Percentiles rank a stretch among this genome's conserved stretches.
Evolutionary conservation across 2,797 vertebrate genomes (phyloP).

Genomic region (Eremophila alpestris): DNA sequence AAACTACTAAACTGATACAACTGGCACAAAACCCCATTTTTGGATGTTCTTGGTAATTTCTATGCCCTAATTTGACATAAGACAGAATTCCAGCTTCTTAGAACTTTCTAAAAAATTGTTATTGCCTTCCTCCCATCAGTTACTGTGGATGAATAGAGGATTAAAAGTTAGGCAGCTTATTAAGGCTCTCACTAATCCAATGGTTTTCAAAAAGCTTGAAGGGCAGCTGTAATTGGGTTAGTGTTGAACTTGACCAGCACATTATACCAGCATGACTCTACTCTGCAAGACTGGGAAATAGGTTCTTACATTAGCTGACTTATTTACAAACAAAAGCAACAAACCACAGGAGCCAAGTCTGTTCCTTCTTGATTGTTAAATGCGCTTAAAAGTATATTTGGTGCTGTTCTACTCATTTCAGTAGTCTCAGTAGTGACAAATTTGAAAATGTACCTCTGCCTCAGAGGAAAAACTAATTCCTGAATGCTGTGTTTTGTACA

Average conservation of each 20-base stretch:
- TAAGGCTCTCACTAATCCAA: neutral
- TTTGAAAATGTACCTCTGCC: neutral
- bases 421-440: neutral
- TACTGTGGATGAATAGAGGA: neutral
- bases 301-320: neutral
- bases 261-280: neutral
- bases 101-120: neutral
- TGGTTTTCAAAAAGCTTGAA: slow-evolving; percentile 3
- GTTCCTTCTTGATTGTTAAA: neutral
- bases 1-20: neutral
- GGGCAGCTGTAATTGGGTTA: slow-evolving; percentile 6
- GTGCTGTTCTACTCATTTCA: neutral
- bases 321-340: neutral
- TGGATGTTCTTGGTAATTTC: neutral
- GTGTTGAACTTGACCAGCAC: slow-evolving; percentile 11
- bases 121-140: neutral
- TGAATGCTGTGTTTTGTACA: neutral
- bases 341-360: neutral
- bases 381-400: neutral
- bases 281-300: neutral
- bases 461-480: neutral
- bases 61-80: neutral
- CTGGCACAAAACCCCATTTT: neutral
- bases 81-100: neutral
- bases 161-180: slow-evolving; percentile 5